Base-by-base conservation (phyloP, 2,888 invertebrate species). In the Hoplodrina blanda region DNA sequence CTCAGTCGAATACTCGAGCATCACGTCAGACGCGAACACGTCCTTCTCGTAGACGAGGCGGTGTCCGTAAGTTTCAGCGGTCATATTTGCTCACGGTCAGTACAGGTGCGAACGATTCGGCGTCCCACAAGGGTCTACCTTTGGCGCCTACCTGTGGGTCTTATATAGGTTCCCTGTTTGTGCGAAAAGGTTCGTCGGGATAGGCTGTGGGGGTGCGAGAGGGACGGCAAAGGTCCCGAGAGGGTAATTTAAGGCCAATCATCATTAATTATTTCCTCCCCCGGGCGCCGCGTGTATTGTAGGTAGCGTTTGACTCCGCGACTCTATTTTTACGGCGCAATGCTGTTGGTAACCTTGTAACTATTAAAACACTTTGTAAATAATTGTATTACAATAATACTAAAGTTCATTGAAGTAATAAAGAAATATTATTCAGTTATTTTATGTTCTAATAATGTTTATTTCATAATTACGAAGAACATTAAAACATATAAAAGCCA, bases 211-310 rank as follows among this genome's bases (percentile, higher is more conserved):
- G 85, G 49, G 91, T 79, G 87, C 61, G 90, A 93, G 80, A 68
- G 91, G 85, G 95, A 95, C 76, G 87, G 33, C 62, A 74, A 70
- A 81, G 87, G 89, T 86, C 88, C 87, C 88, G 92, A 91, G 94
- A 92, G 94, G 94, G 94, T 95, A 95, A 95, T 95, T 95, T 94
- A 89, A 92, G 95, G 93, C 92, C 95, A 96, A 96, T 96, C 96
- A 96, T 95, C 95, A 95, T 95, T 96, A 95, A 95, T 95, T 95
- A 95, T 93, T 93, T 90, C 88, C 89, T 93, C 92, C 95, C 93
- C 83, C 87, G 88, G 89, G 91, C 89, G 83, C 87, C 91, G 91
- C 91, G 92, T 92, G 92, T 87, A 88, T 88, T 85, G 88, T 83
- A 86, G 87, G 91, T 89, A 92, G 80, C 88, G 85, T 85, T 90